Conservation (phyloP, 2,113 vertebrate genomes). For the Pseudopodoces humilis region DNA sequence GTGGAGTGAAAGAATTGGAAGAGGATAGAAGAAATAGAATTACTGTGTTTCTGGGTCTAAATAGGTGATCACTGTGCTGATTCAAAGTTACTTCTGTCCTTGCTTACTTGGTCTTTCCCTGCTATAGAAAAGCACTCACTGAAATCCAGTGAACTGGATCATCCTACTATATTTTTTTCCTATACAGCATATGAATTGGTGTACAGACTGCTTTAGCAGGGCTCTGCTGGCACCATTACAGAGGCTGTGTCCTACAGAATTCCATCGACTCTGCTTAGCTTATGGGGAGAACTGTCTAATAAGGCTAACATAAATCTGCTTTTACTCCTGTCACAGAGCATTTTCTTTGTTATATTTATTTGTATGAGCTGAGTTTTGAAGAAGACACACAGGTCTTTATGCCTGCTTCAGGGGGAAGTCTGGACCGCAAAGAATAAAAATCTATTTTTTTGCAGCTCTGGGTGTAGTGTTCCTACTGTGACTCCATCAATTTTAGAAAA, state of each 20-base stretch:
- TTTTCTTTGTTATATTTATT: background rate
- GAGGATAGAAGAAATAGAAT: background rate
- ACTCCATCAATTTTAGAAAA: background rate
- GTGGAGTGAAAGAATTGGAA: background rate
- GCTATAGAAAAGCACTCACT: background rate
- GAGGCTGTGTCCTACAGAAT: background rate
- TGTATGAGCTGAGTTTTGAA: background rate
- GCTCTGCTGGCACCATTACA: background rate
- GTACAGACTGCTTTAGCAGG: background rate
- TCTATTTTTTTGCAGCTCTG: background rate
- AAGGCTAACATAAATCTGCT: background rate
- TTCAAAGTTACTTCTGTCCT: background rate
- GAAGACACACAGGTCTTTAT: background rate
- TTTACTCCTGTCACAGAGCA: background rate
- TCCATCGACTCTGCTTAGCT: background rate
- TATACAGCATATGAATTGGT: background rate
- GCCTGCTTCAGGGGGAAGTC: background rate
- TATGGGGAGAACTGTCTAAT: background rate
- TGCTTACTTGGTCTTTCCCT: background rate
- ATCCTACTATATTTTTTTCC: background rate
- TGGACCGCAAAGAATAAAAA: background rate
- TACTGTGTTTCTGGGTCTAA: background rate
- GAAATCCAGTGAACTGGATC: background rate
- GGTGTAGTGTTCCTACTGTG: background rate
- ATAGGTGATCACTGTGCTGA: background rate